Evolutionary conservation across 1,140 invertebrate species (phyloP).

Genomic region (Cylas formicarius): DNA sequence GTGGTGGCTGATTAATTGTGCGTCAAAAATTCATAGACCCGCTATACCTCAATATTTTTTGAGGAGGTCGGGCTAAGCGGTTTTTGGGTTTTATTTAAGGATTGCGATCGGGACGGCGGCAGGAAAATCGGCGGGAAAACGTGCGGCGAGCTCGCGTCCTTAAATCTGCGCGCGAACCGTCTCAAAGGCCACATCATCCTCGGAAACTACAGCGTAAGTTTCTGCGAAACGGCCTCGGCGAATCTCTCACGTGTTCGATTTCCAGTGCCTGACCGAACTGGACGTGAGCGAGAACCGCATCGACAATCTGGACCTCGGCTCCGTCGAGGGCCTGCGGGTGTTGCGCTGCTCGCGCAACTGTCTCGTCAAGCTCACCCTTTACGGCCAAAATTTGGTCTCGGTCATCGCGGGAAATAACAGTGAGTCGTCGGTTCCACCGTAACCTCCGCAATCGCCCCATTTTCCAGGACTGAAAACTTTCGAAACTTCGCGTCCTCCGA

Average conservation of each 20-base stretch:
- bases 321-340: slow-evolving; percentile 59
- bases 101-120: slow-evolving; percentile 22
- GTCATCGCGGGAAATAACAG: slow-evolving; percentile 69
- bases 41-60: background rate
- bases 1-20: too few relatives aligned
- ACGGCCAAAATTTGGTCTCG: slow-evolving; percentile 58
- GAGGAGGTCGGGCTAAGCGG: background rate
- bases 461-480: slow-evolving; percentile 60
- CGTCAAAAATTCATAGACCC: too few relatives aligned
- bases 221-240: too few relatives aligned
- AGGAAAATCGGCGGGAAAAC: slow-evolving; percentile 19
- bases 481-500: slow-evolving; percentile 55
- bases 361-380: slow-evolving; percentile 59
- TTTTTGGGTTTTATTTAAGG: background rate
- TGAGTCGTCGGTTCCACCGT: slow-evolving; percentile 43
- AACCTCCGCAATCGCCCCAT: slow-evolving; percentile 6
- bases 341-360: slow-evolving; percentile 66
- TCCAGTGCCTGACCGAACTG: slow-evolving; percentile 61
- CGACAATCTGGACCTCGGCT: slow-evolving; percentile 64
- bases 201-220: slow-evolving; percentile 72
- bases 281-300: slow-evolving; percentile 75
- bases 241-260: too few relatives aligned
- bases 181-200: slow-evolving; percentile 75
- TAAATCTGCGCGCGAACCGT: slow-evolving; percentile 67
- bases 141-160: slow-evolving; percentile 48